Percentiles rank a stretch among this genome's conserved stretches.
These are phyloP conservation scores for Elysia crispata DNA, from an alignment of 2,888 invertebrate species.

Conservation along the genomic window DNA sequence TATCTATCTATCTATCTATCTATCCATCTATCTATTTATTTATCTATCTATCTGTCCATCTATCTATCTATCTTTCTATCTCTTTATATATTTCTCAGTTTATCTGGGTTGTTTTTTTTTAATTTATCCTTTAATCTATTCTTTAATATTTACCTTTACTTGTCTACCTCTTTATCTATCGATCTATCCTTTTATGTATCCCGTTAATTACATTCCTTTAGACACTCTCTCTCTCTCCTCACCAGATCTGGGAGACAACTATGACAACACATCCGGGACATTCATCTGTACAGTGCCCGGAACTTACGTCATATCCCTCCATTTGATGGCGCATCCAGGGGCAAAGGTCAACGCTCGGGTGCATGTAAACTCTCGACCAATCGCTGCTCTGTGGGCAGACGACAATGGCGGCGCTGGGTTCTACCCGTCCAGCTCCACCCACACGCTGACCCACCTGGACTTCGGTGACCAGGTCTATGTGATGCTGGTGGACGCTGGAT, in stretches of 20 bases:
- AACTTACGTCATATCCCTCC: constrained; percentile 57
- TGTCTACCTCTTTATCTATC: neutral
- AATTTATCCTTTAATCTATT: neutral
- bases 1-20: neutral
- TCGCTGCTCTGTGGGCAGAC: constrained; percentile 62
- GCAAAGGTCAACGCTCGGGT: constrained; percentile 59
- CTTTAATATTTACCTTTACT: neutral
- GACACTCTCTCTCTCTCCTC: constrained; percentile 4
- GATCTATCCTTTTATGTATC: neutral
- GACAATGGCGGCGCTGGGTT: constrained; percentile 59
- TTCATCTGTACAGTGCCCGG: constrained; percentile 61
- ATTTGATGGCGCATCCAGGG: constrained; percentile 62
- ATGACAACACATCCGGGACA: constrained; percentile 58
- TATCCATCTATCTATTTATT: neutral
- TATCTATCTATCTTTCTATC: neutral
- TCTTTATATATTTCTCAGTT: neutral
- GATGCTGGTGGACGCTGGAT: constrained; percentile 59
- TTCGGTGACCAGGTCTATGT: constrained; percentile 63
- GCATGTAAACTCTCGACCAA: constrained; percentile 58
- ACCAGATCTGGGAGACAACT: constrained; percentile 59
- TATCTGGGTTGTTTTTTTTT: neutral
- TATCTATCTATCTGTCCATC: neutral
- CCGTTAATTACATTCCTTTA: neutral
- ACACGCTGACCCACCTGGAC: constrained; percentile 56
- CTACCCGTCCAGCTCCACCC: constrained; percentile 60